A percentile compares a stretch with the other conserved stretches of the same genome.
Conservation (phyloP, 2,888 invertebrate genomes). For the Sipha maydis region DNA sequence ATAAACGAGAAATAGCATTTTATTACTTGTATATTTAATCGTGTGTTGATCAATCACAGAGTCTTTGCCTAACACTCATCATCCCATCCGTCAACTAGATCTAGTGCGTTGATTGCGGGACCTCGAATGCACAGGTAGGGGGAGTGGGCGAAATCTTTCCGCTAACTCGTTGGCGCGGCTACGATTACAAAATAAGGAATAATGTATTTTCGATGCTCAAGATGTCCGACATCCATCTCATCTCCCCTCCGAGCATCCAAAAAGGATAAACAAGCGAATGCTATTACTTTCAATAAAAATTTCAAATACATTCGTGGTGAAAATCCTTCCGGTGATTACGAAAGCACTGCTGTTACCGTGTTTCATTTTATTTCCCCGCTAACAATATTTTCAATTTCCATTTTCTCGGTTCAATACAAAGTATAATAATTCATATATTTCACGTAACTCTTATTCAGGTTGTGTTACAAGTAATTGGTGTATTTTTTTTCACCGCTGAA, state of each 20-base stretch:
- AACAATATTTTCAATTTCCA: too few species aligned
- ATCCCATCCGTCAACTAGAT: neutral
- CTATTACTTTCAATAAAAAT: neutral
- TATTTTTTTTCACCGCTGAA: too few species aligned
- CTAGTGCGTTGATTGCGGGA: neutral
- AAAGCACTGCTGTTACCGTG: neutral
- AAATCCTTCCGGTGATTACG: neutral
- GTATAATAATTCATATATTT: too few species aligned
- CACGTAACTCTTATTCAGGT: too few species aligned
- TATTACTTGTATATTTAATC: neutral
- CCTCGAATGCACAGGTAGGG: neutral
- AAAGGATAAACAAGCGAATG: constrained; percentile 11
- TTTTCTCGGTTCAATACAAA: too few species aligned
- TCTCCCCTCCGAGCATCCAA: neutral
- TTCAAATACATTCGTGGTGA: neutral
- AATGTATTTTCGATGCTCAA: constrained; percentile 21
- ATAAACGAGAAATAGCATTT: neutral
- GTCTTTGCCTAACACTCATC: neutral
- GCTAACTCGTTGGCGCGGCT: constrained; percentile 16
- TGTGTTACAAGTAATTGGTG: too few species aligned
- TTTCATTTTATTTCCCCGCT: neutral
- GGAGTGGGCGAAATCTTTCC: neutral
- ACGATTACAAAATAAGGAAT: neutral
- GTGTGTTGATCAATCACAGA: constrained; percentile 3
- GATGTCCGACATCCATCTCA: neutral